Evolutionary conservation across 2,113 vertebrate species (phyloP).

Genomic region (Casuarius casuarius): DNA sequence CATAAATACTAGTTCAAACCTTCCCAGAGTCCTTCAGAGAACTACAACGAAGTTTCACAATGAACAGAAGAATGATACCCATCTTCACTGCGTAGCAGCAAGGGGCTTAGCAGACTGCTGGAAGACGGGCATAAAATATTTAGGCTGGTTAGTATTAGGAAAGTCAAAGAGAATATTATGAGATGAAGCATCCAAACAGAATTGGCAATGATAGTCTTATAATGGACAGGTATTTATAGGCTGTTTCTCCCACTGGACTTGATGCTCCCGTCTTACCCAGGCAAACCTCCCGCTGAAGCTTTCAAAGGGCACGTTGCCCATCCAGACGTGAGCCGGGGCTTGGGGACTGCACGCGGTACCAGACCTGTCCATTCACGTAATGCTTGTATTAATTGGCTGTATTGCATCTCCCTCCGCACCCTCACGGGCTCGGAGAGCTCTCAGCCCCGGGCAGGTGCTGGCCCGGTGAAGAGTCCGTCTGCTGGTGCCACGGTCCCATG

Average conservation of each 20-base stretch:
- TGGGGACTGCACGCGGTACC: not conserved
- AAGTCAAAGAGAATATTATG: constrained; percentile 55
- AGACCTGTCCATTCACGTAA: not conserved
- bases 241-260: not conserved
- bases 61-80: constrained; percentile 26
- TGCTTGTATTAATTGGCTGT: not conserved
- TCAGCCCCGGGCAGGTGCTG: not conserved
- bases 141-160: constrained; percentile 56
- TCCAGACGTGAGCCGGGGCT: not conserved
- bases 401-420: not conserved
- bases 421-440: not conserved
- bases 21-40: constrained; percentile 18
- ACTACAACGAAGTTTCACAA: constrained; percentile 4
- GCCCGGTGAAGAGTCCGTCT: not conserved
- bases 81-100: constrained; percentile 25
- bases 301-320: not conserved
- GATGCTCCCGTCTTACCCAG: not conserved
- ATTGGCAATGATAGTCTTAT: constrained; percentile 29
- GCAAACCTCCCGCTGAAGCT: constrained; percentile 11
- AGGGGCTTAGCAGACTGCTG: constrained; percentile 16
- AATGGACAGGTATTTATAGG: constrained; percentile 44
- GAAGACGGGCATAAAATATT: constrained; percentile 64
- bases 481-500: not conserved
- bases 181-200: constrained; percentile 60
- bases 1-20: not conserved